Evolutionary conservation across 2,888 invertebrate genomes (phyloP).

Genomic region (Gortyna flavago): DNA sequence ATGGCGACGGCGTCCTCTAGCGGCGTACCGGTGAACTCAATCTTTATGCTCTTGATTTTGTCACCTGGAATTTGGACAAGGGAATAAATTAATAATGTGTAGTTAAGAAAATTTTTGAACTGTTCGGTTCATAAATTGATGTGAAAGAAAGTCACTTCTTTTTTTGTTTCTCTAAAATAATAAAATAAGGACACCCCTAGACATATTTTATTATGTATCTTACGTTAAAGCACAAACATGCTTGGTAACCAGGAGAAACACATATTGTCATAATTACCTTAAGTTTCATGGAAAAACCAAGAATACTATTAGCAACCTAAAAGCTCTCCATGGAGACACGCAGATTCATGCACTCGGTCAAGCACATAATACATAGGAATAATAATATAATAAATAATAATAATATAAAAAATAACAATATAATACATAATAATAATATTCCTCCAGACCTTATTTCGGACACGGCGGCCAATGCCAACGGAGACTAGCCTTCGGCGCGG

Average conservation of each 20-base stretch:
- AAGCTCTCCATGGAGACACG: no score
- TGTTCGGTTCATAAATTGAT: neutral
- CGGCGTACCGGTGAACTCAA: slow-evolving; percentile 96
- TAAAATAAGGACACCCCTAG: neutral
- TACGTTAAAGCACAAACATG: neutral
- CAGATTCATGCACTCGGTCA: neutral
- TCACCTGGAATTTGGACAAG: slow-evolving; percentile 91
- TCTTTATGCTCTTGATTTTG: slow-evolving; percentile 95
- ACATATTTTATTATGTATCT: neutral
- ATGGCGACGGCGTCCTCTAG: slow-evolving; percentile 97
- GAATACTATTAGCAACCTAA: neutral
- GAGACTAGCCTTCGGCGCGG: neutral
- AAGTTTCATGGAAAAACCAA: neutral
- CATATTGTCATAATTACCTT: neutral
- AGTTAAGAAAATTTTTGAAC: neutral
- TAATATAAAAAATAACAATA: no score
- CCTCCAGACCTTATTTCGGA: no score
- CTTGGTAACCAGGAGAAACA: neutral
- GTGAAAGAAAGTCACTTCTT: neutral
- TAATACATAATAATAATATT: no score
- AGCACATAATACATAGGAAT: neutral
- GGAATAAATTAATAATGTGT: neutral
- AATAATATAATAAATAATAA: no score
- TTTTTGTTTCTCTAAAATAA: neutral
- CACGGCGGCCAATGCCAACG: neutral